phyloP scores from a whole-genome alignment of 2,888 invertebrate genomes.

The Cantharis lateralis region DNA sequence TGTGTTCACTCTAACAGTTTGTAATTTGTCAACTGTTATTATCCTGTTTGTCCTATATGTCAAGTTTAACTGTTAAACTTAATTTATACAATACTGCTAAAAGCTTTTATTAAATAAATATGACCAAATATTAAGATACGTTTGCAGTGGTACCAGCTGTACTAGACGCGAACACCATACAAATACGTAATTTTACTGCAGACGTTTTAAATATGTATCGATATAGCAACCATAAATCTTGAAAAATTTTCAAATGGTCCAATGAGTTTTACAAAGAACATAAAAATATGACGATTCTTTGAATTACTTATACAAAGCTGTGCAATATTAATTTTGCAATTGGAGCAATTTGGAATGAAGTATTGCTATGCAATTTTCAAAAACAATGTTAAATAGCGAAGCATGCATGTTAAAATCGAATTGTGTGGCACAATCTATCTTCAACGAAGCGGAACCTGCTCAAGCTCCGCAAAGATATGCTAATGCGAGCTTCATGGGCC shows the following conservation, averaged over 20 bases:
- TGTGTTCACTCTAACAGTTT: not conserved
- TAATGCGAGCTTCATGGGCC: constrained; percentile 9
- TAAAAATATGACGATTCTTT: not conserved
- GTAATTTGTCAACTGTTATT: constrained; percentile 3
- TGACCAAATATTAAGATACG: constrained; percentile 7
- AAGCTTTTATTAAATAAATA: constrained; percentile 2
- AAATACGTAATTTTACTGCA: constrained; percentile 12
- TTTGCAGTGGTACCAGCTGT: constrained; percentile 14
- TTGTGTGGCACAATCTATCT: constrained; percentile 25
- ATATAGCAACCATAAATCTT: constrained; percentile 9
- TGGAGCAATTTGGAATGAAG: not conserved
- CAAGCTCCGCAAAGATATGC: constrained; percentile 23
- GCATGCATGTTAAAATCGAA: constrained; percentile 26
- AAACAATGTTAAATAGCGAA: constrained; percentile 20
- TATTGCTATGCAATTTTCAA: not conserved
- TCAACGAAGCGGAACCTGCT: constrained; percentile 21
- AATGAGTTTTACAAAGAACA: not conserved
- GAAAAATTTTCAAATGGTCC: constrained; percentile 6
- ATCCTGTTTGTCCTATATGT: constrained; percentile 1
- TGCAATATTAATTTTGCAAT: not conserved
- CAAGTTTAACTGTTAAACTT: constrained; percentile 1
- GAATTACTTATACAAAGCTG: not conserved
- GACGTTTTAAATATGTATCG: constrained; percentile 22
- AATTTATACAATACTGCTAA: not conserved
- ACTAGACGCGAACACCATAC: not conserved